phyloP scores from a whole-genome alignment of 2,113 vertebrate genomes.

The Megaceryle maxima region DNA sequence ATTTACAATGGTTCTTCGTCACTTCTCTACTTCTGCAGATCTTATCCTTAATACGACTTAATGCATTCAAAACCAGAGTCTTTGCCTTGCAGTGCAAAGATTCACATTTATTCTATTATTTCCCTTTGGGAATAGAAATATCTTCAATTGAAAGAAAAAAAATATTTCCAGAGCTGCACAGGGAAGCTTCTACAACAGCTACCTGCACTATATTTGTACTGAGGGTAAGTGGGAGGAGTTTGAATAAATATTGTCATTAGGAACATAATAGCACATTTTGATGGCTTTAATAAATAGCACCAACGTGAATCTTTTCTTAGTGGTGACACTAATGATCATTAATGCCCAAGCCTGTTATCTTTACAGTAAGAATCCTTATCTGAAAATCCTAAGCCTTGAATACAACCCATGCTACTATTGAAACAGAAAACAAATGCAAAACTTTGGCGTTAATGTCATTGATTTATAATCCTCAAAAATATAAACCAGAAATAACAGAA shows the following conservation, averaged over 20 bases:
- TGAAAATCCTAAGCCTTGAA: constrained; percentile 2
- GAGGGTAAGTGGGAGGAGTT: constrained; percentile 33
- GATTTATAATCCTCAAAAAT: background rate
- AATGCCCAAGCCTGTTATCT: constrained; percentile 45
- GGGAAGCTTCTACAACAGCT: constrained; percentile 31
- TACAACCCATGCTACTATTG: background rate
- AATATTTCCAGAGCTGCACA: background rate
- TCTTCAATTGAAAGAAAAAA: background rate
- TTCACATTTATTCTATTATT: background rate
- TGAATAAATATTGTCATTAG: constrained; percentile 65
- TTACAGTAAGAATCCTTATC: constrained; percentile 43
- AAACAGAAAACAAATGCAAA: constrained; percentile 5
- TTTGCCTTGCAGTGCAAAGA: background rate
- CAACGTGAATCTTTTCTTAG: constrained; percentile 40
- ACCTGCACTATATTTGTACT: constrained; percentile 7
- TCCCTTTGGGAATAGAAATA: background rate
- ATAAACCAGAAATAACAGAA: background rate
- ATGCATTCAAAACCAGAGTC: background rate
- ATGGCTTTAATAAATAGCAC: constrained; percentile 63
- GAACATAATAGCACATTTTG: constrained; percentile 47
- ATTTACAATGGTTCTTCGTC: background rate
- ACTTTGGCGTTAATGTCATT: background rate
- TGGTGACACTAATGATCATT: constrained; percentile 60
- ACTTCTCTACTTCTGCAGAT: background rate
- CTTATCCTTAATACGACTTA: background rate